Base-by-base conservation (phyloP, 2,888 invertebrate species). In the Lasioglossum pauxillum region DNA sequence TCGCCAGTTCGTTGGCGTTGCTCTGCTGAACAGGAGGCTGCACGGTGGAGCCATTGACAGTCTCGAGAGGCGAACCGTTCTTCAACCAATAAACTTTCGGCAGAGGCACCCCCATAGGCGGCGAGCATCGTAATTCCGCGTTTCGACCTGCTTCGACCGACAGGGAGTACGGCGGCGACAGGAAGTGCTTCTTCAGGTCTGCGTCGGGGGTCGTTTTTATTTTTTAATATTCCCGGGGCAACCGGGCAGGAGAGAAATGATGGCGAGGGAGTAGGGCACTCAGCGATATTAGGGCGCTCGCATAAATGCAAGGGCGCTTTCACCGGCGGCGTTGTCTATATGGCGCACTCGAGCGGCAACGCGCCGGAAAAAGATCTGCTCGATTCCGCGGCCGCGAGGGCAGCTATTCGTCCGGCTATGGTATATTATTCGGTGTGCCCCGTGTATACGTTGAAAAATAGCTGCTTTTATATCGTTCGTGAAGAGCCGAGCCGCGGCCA, bases 151-250 rank as follows among this genome's bases (percentile, higher is more conserved):
- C 96, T 94, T 98, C 98, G 53, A 98, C 98, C 82, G 97, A 96
- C 77, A 97, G 96, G 3, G 98, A 96, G 80, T 97, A 97, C 67
- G 99, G 99, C 19, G 98, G 97, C 88, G 97, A 96, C 84, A 97
- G 96, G 96, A 99, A 99, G 92, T 97, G 97, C 95, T 98, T 98
- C 95, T 98, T 97, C 93, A 99, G 96, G 96, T 98, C 98, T 99
- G 96, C 72, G 60, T 60, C 46, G 41, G 57, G 12, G 57, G 5
- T 5, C 1, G 23, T 46, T 44, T 44, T 57, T 60, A 72, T 80
- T 81, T 86, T 88, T 88, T 91, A 90, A 88, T 91, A 91, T 88
- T 82, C 78, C 64, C 41, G 74, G 71, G 81, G 83, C 53, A 64
- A 71, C 80, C 41, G 27, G 72, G 79, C 49, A 41, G 27, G 49